Evolutionary conservation across 1,140 invertebrate genomes (phyloP), one percentile per base, ranked within the genome.

Genomic region (Scaptomyza montana): DNA sequence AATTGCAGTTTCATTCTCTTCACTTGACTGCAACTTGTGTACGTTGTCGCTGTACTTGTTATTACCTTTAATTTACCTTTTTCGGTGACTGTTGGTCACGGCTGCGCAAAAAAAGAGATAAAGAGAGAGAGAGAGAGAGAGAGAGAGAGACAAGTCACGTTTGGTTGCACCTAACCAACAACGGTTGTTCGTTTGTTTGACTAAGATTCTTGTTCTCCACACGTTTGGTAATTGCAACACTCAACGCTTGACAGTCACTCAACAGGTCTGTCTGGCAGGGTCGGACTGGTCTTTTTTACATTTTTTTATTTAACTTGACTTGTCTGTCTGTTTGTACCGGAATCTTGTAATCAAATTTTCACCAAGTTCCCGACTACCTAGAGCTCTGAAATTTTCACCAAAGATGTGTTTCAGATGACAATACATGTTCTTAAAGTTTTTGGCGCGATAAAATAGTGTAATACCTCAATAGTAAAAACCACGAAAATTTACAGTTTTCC

Each of bases 61-160:
- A 76, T 75, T 82, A 78, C 76, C 76, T 73, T 84, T 79, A 76
- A 84, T 84, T 76, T 69, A 69, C 69, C 62, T 74, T 68, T 74
- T 84, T 76, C 9, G 60, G 76, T 84, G 80, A 76, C 73, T 80
- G 78, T 77, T 60, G 72, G 80, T 63, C 66, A 70, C 65, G 51
- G 60, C 59, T 71, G 49, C 21, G 54, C 30, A 43, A 36, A 36
- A 9, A 36, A 1, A 36, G 28, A 30, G 2, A 30, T 1, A 21
- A 1, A n/a, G n/a, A n/a, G n/a, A n/a, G n/a, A n/a, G n/a, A n/a
- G n/a, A 21, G 21, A 2, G 33, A 36, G 8, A 36, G 33, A 36
- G 33, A 36, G 8, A 5, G 12, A 41, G 30, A 55, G 56, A 39
- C 57, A 68, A 82, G 80, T 82, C 79, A 82, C 80, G 80, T 82